A percentile compares a stretch with the other conserved stretches of the same genome.
Evolutionary conservation across 1,140 invertebrate genomes (phyloP).

Genomic region (Drosophila sp.): DNA sequence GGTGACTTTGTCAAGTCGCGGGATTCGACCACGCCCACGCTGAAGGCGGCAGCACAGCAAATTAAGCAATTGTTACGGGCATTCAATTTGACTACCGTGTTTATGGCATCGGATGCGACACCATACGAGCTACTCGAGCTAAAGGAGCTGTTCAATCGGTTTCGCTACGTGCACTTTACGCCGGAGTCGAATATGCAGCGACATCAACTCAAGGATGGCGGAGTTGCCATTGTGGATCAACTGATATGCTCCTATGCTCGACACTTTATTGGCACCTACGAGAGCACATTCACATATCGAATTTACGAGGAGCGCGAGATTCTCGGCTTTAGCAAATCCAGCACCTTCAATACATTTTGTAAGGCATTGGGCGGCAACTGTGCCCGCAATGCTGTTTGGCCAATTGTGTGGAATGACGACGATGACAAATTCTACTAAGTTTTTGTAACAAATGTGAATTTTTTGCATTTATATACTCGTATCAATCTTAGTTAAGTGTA

Average conservation of each 20-base stretch:
- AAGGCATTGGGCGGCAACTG: slow-evolving; percentile 85
- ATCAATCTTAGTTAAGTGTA: slow-evolving; percentile 22
- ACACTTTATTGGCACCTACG: slow-evolving; percentile 95
- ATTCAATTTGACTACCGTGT: slow-evolving; percentile 88
- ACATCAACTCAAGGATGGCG: slow-evolving; percentile 91
- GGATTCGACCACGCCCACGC: slow-evolving; percentile 88
- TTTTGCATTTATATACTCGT: slow-evolving; percentile 1
- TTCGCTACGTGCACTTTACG: slow-evolving; percentile 68
- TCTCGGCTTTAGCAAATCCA: slow-evolving; percentile 91
- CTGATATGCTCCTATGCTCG: slow-evolving; percentile 95
- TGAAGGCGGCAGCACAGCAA: slow-evolving; percentile 90
- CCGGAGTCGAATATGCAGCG: slow-evolving; percentile 73
- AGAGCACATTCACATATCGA: slow-evolving; percentile 97
- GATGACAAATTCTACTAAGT: slow-evolving; percentile 46
- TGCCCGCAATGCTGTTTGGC: slow-evolving; percentile 85
- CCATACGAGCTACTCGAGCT: slow-evolving; percentile 78
- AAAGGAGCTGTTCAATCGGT: slow-evolving; percentile 70
- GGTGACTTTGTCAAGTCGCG: slow-evolving; percentile 91
- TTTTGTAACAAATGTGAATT: not conserved
- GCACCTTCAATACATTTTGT: slow-evolving; percentile 96
- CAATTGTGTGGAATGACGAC: slow-evolving; percentile 85
- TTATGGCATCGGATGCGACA: slow-evolving; percentile 92
- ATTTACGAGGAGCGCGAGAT: slow-evolving; percentile 99
- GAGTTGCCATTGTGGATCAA: slow-evolving; percentile 97
- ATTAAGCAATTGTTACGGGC: slow-evolving; percentile 87